phyloP scores from a whole-genome alignment of 2,113 vertebrate genomes.

The Pseudonaja textilis region DNA sequence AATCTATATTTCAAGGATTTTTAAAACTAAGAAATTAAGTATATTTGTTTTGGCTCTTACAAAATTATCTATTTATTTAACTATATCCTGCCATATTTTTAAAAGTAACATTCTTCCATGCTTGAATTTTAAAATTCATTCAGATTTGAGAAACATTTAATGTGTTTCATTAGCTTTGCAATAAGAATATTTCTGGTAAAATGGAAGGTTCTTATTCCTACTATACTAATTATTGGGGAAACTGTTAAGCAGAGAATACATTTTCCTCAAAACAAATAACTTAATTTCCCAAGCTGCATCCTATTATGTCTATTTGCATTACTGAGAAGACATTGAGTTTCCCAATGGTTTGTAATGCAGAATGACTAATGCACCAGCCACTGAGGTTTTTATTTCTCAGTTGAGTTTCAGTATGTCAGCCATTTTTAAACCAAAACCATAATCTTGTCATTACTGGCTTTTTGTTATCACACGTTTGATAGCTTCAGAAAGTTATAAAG shows the following conservation, averaged over 20 bases:
- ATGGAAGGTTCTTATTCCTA: not conserved
- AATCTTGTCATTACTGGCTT: not conserved
- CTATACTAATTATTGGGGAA: conserved; percentile 11
- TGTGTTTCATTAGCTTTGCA: not conserved
- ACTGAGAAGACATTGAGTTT: not conserved
- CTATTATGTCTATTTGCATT: not conserved
- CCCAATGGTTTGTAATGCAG: not conserved
- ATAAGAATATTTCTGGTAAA: not conserved
- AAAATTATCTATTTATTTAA: not conserved
- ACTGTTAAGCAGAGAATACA: conserved; percentile 14
- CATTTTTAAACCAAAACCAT: conserved; percentile 27
- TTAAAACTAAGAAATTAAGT: not conserved
- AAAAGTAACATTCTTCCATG: not conserved
- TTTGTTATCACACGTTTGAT: not conserved
- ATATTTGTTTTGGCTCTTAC: not conserved
- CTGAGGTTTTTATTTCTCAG: not conserved
- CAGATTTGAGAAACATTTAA: not conserved
- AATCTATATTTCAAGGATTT: not conserved
- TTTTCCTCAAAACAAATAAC: conserved; percentile 20
- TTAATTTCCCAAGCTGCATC: conserved; percentile 38
- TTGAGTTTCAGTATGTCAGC: accelerated
- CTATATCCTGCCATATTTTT: not conserved
- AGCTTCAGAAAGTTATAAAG: accelerated
- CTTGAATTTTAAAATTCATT: conserved; percentile 1
- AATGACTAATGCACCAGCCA: conserved; percentile 11